Evolutionary conservation across 92 coral and sea anemone species (phyloP), one percentile per base, ranked within the genome.

Genomic region (Hydrozoanthus gracilis): DNA sequence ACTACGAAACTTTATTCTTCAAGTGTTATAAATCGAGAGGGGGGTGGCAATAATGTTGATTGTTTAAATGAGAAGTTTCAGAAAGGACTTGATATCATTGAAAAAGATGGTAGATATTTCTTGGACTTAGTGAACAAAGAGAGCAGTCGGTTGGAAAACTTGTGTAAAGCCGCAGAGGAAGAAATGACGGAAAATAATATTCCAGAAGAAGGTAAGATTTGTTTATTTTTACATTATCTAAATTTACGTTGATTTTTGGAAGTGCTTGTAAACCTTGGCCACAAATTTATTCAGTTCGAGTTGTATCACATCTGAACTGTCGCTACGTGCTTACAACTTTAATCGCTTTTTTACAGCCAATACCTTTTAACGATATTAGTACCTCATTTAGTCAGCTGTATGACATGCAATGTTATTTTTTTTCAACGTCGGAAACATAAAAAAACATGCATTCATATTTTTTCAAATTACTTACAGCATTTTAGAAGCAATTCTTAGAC

Each of bases 81-180:
- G 65, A 95, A 92, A 91, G 85, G 89, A 60, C 92, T 92, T 17
- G 78, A 86, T 5, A 70, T 93, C 83, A 54, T 68, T 61, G 98
- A 95, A 44, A 95, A 92, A 70, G 98, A 95, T 82, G 98, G 98
- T 11, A 90, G 94, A 61, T 89, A 95, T 87, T 95, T 95, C 83
- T 89, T 95, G 51, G 94, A 93, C 72, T 70, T 95, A 14, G 76
- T 95, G 83, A 93, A 91, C 61, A 92, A 83, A 87, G 98, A 92
- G 66, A 92, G 94, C 73, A 95, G 90, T 83, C 92, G 95, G 69
- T 82, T 95, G 58, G 83, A 89, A 61, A 91, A 87, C 65, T 88
- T 91, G 52, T 93, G 98, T 49, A 91, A 82, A 71, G 84, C 76
- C 18, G 62, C 91, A 8, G 98, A 95, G 44, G 91, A 92, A 86